These are phyloP conservation scores for Hoplostethus mediterraneus DNA, from an alignment of 2,797 vertebrate genomes.

Conservation along the genomic window DNA sequence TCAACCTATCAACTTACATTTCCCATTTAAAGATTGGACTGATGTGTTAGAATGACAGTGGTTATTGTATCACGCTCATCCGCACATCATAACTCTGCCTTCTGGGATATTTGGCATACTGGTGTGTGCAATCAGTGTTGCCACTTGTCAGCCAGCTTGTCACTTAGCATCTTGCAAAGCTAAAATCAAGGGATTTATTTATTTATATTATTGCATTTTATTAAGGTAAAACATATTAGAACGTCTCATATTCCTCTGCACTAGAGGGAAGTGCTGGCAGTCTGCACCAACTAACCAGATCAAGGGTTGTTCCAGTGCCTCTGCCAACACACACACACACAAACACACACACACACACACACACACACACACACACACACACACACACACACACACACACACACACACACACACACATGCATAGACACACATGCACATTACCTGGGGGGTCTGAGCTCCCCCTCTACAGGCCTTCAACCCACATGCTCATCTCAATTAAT, in stretches of 20 bases:
- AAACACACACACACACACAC: slow-evolving; percentile 24
- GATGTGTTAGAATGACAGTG: slow-evolving; percentile 12
- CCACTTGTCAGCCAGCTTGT: slow-evolving; percentile 61
- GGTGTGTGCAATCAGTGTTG: slow-evolving; percentile 37
- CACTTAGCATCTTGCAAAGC: slow-evolving; percentile 40
- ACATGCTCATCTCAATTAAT: slow-evolving; percentile 85
- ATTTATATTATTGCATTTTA: slow-evolving; percentile 33
- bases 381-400: slow-evolving; percentile 37
- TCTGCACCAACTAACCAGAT: slow-evolving; percentile 63
- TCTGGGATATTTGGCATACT: slow-evolving; percentile 12
- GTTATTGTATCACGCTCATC: slow-evolving; percentile 29
- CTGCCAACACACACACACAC: slow-evolving; percentile 39
- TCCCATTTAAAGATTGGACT: slow-evolving; percentile 13
- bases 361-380: slow-evolving; percentile 41
- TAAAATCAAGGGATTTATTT: slow-evolving; percentile 40
- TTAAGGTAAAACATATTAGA: slow-evolving; percentile 51
- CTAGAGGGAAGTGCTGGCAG: slow-evolving; percentile 58
- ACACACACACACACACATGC: slow-evolving; percentile 30
- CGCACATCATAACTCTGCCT: slow-evolving; percentile 1
- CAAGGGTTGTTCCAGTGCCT: slow-evolving; percentile 51
- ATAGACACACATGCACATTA: slow-evolving; percentile 59
- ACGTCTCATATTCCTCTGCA: slow-evolving; percentile 42
- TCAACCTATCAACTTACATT: background rate
- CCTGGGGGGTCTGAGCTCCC: slow-evolving; percentile 76
- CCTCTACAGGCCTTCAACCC: slow-evolving; percentile 76